Evolutionary conservation across 1,140 invertebrate species (phyloP), one percentile per base, ranked within the genome.

Genomic region (Sinella curviseta): DNA sequence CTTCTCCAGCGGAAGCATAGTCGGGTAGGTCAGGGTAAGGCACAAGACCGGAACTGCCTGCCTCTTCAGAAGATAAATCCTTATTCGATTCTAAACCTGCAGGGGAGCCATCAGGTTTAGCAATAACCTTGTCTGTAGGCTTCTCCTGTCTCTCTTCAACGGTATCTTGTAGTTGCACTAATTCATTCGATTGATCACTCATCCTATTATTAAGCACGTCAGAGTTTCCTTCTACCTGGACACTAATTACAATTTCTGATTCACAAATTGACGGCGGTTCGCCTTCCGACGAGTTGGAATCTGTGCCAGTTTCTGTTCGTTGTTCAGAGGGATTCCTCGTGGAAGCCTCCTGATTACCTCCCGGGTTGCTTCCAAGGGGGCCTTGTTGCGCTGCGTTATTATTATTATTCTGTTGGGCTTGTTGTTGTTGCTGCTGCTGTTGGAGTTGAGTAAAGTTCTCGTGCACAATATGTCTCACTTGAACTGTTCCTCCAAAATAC

Each of bases 11-110:
- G 20, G 48, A 60, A 3, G 65, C 65, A 33, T 70, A 70, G 31
- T 70, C 65, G 2, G 65, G 65, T 12, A 70, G 65, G n/a, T 70
- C 65, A 16, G 65, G 65, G 31, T 70, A 70, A 31, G 65, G 65
- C 65, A 70, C 65, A 70, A 70, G 65, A 33, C 26, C 31, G 31
- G 65, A 30, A 31, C 26, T 4, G 14, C 57, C 57, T 26, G 24
- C 26, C 24, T 14, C 57, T 65, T 65, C 14, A n/a, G 12, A 70
- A 70, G 31, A 30, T 31, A 31, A 12, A 8, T 65, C 4, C 26
- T 65, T 65, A 8, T 65, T 48, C n/a, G n/a, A n/a, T n/a, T n/a
- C n/a, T n/a, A n/a, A n/a, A n/a, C n/a, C 39, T 48, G 39, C 39
- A 48, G 39, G 39, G 4, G 39, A 48, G 17, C 39, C 39, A 48